A percentile compares a stretch with the other conserved stretches of the same genome.
These are phyloP conservation scores for Colletes collaris DNA, from an alignment of 2,888 invertebrate species.

Conservation along the genomic window DNA sequence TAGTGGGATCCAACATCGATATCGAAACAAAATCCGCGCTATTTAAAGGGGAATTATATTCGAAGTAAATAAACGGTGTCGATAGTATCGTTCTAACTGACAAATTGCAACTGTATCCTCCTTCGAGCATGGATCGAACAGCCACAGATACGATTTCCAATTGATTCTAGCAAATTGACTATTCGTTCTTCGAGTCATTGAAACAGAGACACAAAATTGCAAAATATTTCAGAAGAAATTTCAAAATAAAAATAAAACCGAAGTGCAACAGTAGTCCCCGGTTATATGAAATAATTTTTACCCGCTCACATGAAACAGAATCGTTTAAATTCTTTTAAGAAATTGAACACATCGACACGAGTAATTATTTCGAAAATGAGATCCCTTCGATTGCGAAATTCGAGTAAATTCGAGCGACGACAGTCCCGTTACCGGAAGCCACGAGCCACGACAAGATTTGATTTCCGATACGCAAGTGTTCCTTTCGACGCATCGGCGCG, in stretches of 20 bases:
- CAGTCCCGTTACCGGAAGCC: background rate
- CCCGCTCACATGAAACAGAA: no score
- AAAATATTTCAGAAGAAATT: no score
- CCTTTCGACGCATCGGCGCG: constrained; percentile 45
- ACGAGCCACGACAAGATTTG: constrained; percentile 20
- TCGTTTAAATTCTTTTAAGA: no score
- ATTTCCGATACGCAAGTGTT: constrained; percentile 49
- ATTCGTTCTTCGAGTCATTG: no score
- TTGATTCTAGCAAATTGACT: background rate
- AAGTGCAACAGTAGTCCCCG: no score
- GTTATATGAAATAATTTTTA: no score
- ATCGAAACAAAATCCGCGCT: constrained; percentile 17
- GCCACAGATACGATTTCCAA: background rate
- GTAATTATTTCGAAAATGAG: background rate
- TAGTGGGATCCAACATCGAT: constrained; percentile 20
- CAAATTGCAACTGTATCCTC: background rate
- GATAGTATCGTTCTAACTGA: constrained; percentile 16
- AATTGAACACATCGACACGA: no score
- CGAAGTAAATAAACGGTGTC: constrained; percentile 15
- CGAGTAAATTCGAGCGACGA: constrained; percentile 6
- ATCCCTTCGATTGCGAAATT: background rate
- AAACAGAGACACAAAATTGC: no score
- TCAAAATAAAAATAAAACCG: no score
- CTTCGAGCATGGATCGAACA: background rate
- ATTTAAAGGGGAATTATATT: constrained; percentile 33